A percentile compares a stretch with the other conserved stretches of the same genome.
phyloP scores from a whole-genome alignment of 2,113 vertebrate species.

The Mus musculus region DNA sequence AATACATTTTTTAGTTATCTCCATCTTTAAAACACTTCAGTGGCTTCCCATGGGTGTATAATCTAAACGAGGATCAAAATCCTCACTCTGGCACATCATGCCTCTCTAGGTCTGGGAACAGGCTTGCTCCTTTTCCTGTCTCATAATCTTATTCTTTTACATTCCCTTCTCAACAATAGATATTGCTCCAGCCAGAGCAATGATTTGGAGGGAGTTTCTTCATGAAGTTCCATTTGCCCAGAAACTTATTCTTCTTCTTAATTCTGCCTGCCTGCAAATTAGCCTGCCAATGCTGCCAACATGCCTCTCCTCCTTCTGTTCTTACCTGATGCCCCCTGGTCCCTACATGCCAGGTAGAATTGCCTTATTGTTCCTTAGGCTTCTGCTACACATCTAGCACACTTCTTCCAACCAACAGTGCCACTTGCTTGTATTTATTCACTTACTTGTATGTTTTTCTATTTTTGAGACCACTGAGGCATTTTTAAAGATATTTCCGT shows the following conservation, averaged over 20 bases:
- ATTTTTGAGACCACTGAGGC: constrained; percentile 36
- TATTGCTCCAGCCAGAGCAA: not conserved
- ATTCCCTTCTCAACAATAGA: not conserved
- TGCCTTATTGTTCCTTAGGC: not conserved
- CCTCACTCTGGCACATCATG: not conserved
- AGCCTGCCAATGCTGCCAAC: not conserved
- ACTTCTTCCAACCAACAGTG: not conserved
- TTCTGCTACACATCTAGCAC: not conserved
- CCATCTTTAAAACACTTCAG: not conserved
- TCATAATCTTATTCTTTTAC: not conserved
- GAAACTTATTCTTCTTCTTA: not conserved
- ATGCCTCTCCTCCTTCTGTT: not conserved
- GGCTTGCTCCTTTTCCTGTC: fast-evolving
- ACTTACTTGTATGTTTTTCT: constrained; percentile 3
- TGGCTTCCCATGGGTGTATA: not conserved
- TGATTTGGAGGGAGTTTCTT: not conserved
- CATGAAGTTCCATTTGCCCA: not conserved
- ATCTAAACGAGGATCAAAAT: not conserved
- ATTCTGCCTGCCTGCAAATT: not conserved
- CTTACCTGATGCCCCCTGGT: not conserved
- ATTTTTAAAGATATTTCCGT: constrained; percentile 57
- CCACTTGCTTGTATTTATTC: not conserved
- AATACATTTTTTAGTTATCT: not conserved
- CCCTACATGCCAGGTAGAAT: not conserved
- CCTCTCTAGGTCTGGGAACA: not conserved